Evolutionary conservation across 2,113 vertebrate species (phyloP).

Genomic region (Aythya baeri): DNA sequence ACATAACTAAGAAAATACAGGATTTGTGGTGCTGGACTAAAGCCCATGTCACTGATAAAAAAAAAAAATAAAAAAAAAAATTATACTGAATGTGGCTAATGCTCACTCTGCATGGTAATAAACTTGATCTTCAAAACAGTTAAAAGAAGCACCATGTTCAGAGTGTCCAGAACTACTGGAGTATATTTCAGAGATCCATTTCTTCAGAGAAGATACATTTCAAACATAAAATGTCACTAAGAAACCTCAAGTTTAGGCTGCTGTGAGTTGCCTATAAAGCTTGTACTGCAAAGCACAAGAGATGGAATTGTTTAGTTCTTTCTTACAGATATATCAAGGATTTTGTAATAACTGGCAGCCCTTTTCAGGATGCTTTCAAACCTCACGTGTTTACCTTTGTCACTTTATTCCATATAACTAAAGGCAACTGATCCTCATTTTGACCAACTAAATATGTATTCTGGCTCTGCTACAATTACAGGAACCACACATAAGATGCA

Average conservation of each 20-base stretch:
- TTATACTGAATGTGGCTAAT: not conserved
- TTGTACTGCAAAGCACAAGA: not conserved
- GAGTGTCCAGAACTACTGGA: not conserved
- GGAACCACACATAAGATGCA: not conserved
- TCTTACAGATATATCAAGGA: rapidly evolving
- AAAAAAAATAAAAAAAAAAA: not conserved
- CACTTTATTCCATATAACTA: not conserved
- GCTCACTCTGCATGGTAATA: not conserved
- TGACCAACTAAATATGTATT: rapidly evolving
- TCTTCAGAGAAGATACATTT: not conserved
- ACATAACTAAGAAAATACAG: not conserved
- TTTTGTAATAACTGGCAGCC: not conserved
- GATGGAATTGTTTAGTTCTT: not conserved
- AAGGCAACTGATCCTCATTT: not conserved
- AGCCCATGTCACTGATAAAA: not conserved
- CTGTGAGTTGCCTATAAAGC: not conserved
- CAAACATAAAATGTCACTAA: not conserved
- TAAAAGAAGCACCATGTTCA: not conserved
- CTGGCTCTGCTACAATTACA: not conserved
- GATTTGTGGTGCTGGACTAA: not conserved
- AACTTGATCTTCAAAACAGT: not conserved
- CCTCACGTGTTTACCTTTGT: not conserved
- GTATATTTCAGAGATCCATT: not conserved
- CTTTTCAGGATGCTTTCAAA: not conserved
- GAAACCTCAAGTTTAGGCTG: not conserved